phyloP scores from a whole-genome alignment of 2,113 vertebrate species.

The Benitochromis conjunctus region DNA sequence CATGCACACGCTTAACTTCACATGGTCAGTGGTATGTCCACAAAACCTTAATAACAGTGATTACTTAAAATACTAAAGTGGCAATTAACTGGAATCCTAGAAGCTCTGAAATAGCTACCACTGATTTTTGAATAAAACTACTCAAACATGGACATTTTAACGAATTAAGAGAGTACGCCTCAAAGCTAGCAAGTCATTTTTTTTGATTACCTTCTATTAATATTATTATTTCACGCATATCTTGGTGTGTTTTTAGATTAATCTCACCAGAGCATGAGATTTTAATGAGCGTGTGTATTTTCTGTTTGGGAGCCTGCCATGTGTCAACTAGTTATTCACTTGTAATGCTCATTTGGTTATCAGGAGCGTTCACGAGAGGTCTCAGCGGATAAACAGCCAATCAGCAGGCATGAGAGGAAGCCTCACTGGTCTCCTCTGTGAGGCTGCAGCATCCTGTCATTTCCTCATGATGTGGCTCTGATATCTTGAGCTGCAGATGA shows the following conservation, averaged over 20 bases:
- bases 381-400: conserved; percentile 35
- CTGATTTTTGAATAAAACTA: not conserved
- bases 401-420: conserved; percentile 20
- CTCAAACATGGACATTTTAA: not conserved
- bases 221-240: not conserved
- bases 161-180: not conserved
- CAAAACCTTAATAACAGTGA: not conserved
- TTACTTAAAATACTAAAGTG: not conserved
- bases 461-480: conserved; percentile 66
- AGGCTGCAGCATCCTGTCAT: conserved; percentile 32
- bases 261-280: not conserved
- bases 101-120: not conserved
- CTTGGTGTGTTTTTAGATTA: not conserved
- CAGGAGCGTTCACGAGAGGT: conserved; percentile 36
- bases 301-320: conserved; percentile 30
- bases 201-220: not conserved
- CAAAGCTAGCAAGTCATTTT: not conserved
- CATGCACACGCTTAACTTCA: not conserved
- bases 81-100: not conserved
- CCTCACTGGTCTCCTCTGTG: conserved; percentile 8
- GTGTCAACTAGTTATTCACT: conserved; percentile 48
- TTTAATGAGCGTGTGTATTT: conserved; percentile 12
- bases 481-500: conserved; percentile 75
- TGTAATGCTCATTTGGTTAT: conserved; percentile 56
- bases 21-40: not conserved